Evolutionary conservation across 2,797 vertebrate genomes (phyloP).

Genomic region (Microctenopoma stevenorrisi): DNA sequence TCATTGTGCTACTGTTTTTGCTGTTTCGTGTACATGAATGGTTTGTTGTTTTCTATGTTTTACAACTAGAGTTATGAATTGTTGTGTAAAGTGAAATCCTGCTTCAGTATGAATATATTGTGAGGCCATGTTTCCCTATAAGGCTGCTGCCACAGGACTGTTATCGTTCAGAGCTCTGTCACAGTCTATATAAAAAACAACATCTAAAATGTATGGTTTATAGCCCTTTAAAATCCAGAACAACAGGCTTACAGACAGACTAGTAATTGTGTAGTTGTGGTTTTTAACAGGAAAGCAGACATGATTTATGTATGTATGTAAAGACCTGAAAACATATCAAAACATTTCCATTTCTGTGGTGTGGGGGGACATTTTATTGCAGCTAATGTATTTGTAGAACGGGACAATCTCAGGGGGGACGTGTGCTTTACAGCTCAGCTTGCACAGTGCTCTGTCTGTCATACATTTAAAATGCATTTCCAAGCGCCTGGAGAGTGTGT

Average conservation of each 20-base stretch:
- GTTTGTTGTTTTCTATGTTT: conserved; percentile 7
- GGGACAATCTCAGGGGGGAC: not conserved
- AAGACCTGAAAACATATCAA: conserved; percentile 10
- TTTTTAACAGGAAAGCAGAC: conserved; percentile 31
- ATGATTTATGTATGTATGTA: conserved; percentile 37
- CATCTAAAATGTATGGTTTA: conserved; percentile 39
- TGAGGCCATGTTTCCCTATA: conserved; percentile 6
- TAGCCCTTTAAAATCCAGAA: conserved; percentile 22
- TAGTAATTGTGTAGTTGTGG: conserved; percentile 21
- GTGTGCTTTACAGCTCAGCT: conserved; percentile 29
- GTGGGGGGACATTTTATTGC: conserved; percentile 21
- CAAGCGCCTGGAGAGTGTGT: conserved; percentile 30
- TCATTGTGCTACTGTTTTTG: not conserved
- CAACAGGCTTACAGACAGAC: conserved; percentile 11
- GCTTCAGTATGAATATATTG: conserved; percentile 20
- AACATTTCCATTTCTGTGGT: conserved; percentile 34
- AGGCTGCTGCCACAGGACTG: conserved; percentile 1
- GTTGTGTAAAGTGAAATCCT: not conserved
- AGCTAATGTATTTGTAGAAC: not conserved
- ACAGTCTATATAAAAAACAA: conserved; percentile 28
- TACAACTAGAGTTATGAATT: not conserved
- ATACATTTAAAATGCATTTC: conserved; percentile 54
- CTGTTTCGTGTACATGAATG: not conserved
- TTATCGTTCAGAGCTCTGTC: conserved; percentile 16
- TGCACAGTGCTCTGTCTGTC: conserved; percentile 19